phyloP scores from a whole-genome alignment of 2,113 vertebrate genomes.

The Benitochromis conjunctus region DNA sequence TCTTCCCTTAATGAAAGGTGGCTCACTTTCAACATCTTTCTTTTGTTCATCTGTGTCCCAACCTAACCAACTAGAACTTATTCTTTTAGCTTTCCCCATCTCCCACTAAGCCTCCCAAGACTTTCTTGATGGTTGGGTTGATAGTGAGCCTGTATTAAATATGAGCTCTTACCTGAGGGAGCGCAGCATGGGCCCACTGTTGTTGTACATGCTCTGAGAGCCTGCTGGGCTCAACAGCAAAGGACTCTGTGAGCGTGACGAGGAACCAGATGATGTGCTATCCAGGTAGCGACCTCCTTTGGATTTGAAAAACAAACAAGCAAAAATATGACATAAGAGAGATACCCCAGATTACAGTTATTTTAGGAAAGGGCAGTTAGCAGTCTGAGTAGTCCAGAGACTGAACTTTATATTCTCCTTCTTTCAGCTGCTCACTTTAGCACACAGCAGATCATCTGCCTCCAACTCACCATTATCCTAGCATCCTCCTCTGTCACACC shows the following conservation, averaged over 20 bases:
- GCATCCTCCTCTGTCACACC: background rate
- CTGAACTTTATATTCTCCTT: background rate
- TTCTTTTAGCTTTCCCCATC: background rate
- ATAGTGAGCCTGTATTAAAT: background rate
- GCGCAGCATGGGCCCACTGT: constrained; percentile 61
- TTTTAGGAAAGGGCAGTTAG: background rate
- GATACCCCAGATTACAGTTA: background rate
- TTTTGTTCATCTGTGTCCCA: accelerated
- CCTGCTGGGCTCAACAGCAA: constrained; percentile 80
- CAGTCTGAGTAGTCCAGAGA: background rate
- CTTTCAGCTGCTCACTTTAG: accelerated
- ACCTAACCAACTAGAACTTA: background rate
- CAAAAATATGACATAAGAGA: background rate
- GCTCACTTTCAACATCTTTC: background rate
- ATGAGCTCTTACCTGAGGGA: constrained; percentile 56
- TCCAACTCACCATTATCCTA: background rate
- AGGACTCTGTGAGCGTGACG: constrained; percentile 86
- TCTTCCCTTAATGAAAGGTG: background rate
- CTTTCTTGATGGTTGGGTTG: background rate
- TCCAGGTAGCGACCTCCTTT: constrained; percentile 80
- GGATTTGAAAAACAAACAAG: background rate
- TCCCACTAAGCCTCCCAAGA: background rate
- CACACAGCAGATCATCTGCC: background rate
- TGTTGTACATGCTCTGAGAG: constrained; percentile 72
- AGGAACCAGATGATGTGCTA: constrained; percentile 86